Percentiles rank a stretch among this genome's conserved stretches.
Conservation (phyloP, 2,888 invertebrate genomes). For the Gortyna flavago region DNA sequence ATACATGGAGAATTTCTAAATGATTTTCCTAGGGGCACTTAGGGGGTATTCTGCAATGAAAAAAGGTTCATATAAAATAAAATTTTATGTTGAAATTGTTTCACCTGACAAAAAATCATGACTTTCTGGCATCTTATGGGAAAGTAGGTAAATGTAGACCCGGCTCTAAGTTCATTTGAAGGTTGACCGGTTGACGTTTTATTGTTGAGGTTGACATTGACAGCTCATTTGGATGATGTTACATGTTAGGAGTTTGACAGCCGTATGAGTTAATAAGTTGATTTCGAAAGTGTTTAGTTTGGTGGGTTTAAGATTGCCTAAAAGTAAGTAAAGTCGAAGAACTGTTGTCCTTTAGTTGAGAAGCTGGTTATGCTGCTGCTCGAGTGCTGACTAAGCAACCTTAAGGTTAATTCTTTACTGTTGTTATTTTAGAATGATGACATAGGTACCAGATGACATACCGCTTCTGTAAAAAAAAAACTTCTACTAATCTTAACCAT, state of each 20-base stretch:
- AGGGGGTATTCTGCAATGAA: not conserved
- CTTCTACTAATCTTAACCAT: not conserved
- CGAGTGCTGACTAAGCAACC: not conserved
- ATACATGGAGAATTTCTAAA: too few relatives aligned
- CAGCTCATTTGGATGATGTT: constrained; percentile 5
- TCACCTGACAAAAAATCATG: not conserved
- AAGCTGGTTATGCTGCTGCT: constrained; percentile 36
- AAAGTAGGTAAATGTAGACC: constrained; percentile 11
- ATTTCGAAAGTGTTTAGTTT: constrained; percentile 30
- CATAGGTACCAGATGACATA: constrained; percentile 26
- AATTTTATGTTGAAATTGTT: not conserved
- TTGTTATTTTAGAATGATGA: constrained; percentile 29
- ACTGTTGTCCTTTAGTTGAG: not conserved
- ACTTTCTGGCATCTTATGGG: not conserved
- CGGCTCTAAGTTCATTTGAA: constrained; percentile 54
- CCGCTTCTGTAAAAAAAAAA: constrained; percentile 12
- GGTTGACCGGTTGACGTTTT: constrained; percentile 53
- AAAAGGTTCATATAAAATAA: not conserved
- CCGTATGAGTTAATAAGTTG: not conserved
- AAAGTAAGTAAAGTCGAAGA: not conserved
- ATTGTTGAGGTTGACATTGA: too few relatives aligned
- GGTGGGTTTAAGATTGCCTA: not conserved
- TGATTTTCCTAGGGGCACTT: not conserved
- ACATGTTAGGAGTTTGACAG: constrained; percentile 36
- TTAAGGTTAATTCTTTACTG: not conserved